Base-by-base conservation (phyloP, 2,113 vertebrate genomes). In the Vanacampus margaritifer region DNA sequence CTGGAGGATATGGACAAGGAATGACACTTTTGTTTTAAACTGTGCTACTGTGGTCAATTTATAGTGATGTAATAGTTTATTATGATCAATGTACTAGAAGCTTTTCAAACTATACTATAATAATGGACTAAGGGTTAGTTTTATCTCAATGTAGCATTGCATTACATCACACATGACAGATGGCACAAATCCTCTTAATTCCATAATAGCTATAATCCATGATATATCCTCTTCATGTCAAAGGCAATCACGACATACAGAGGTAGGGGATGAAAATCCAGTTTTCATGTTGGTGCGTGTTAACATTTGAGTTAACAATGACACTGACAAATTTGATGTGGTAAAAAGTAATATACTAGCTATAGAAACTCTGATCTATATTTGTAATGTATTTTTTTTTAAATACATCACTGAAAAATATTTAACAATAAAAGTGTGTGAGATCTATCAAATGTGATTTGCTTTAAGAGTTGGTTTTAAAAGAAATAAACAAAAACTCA, bases 101-200 rank as follows among this genome's bases (percentile, higher is more conserved):
- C 19, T 53, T 23, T 53, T 9, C 24, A 53, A 53, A 53, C 50
- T 53, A 53, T 23, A 24, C n/a, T 43, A 43, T 13, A 23, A 13
- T 24, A 53, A 53, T 53, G 23, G 23, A 36, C 17, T 21, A 17
- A 8, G 28, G 26, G 6, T 35, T 57, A 28, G 16, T 35, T 32
- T 57, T 57, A 32, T 16, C n/a, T 53, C 50, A 53, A 13, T 32
- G 56, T 57, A 57, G 56, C 16, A 16, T 35, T 19, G 56, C 56
- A 59, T 59, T 35, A 59, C 57, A 36, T 59, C 57, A 36, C 57
- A 59, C 28, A 11, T 21, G 19, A 59, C 57, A 59, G 57, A 59
- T 59, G 57, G 57, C 57, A 59, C 32, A 36, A 59, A 36, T 59
- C 32, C 57, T 36, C 32, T 32, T 59, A 59, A 59, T 59, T 59